These are phyloP conservation scores for Autographa pulchrina DNA, from an alignment of 2,888 invertebrate species.

Conservation along the genomic window DNA sequence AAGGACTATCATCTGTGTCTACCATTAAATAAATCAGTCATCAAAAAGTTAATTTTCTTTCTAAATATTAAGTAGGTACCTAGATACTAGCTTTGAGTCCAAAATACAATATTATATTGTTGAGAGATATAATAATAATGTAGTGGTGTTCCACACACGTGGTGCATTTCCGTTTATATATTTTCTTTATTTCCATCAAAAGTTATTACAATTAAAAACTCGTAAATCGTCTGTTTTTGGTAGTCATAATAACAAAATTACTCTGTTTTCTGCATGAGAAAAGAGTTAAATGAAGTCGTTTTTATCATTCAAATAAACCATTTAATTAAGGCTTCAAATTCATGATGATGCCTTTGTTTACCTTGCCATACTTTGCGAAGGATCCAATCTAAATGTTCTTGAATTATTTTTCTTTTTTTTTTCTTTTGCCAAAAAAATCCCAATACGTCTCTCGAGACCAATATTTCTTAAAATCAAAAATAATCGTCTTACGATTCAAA, in stretches of 20 bases:
- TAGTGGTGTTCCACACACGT: too few relatives aligned
- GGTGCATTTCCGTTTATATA: too few relatives aligned
- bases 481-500: conserved; percentile 24
- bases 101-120: too few relatives aligned
- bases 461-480: conserved; percentile 40
- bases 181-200: too few relatives aligned
- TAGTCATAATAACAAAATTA: too few relatives aligned
- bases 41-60: neutral
- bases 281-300: neutral
- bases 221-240: too few relatives aligned
- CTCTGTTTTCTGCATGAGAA: neutral
- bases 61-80: neutral
- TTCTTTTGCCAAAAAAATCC: conserved; percentile 32
- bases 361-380: conserved; percentile 4
- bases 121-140: too few relatives aligned
- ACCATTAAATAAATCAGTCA: neutral
- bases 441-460: conserved; percentile 26
- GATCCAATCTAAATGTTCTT: neutral
- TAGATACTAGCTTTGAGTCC: too few relatives aligned
- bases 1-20: neutral
- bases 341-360: neutral
- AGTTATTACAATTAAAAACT: too few relatives aligned
- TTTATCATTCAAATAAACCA: neutral
- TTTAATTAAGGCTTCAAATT: neutral
- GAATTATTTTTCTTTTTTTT: conserved; percentile 22